Evolutionary conservation across 2,113 vertebrate species (phyloP).

Genomic region (Tamias sibiricus): DNA sequence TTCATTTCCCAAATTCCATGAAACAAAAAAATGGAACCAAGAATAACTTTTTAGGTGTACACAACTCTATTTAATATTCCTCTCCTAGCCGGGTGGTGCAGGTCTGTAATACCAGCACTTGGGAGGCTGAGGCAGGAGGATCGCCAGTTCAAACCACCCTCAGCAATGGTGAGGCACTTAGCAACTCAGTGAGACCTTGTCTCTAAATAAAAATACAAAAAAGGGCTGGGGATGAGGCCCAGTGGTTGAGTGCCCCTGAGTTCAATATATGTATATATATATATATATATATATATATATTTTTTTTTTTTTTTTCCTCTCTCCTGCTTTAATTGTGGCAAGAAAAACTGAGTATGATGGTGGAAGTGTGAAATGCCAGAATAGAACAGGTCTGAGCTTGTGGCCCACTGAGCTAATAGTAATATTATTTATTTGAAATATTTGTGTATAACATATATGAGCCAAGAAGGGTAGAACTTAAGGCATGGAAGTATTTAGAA

Average conservation of each 20-base stretch:
- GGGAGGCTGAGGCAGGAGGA: too few species aligned
- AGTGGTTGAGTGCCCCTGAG: too few species aligned
- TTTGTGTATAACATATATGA: conserved; percentile 3
- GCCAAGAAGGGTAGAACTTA: neutral
- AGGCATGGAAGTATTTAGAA: neutral
- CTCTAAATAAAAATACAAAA: too few species aligned
- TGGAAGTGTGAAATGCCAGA: neutral
- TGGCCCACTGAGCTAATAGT: neutral
- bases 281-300: too few species aligned
- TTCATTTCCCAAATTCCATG: neutral
- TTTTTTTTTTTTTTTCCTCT: too few species aligned
- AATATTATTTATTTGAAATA: neutral
- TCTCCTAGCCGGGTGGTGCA: too few species aligned
- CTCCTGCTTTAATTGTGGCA: neutral
- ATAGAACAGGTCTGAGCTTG: neutral
- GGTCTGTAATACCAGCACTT: too few species aligned
- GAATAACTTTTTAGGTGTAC: neutral
- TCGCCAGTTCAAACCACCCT: too few species aligned
- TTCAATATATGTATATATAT: too few species aligned
- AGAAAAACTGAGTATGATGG: neutral
- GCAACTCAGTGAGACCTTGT: too few species aligned
- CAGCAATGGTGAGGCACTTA: too few species aligned
- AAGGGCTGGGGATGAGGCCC: too few species aligned
- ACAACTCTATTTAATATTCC: neutral
- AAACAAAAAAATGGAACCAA: neutral